Base-by-base conservation (phyloP, 2,888 invertebrate genomes). In the Glyphotaelius pellucidus region DNA sequence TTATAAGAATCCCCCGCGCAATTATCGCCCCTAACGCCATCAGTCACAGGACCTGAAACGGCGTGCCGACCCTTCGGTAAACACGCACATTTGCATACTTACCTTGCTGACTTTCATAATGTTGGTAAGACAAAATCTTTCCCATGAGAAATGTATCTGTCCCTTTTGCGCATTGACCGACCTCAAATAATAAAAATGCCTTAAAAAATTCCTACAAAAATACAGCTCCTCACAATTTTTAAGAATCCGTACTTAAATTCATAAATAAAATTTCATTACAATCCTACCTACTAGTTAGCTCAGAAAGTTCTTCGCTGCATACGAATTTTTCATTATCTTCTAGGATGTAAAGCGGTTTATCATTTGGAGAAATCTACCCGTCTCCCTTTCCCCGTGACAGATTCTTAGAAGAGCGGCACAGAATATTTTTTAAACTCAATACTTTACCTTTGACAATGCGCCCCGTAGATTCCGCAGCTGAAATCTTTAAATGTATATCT, bases 11-110 rank as follows among this genome's bases (percentile, higher is more conserved):
- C 42, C 90, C 42, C 47, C 91, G 47, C 67, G 84, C 92, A 31
- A 91, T 86, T 91, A 85, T 92, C 86, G 85, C 42, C 90, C 89
- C 35, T 93, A 90, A 38, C 38, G 30, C 47, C 35, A 32, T 30
- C 31, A 31, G 67, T 67, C 86, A 30, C 84, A 92, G 80, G 86
- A 88, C 35, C 81, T 35, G 86, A 89, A 32, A 79, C 90, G 9
- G 90, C 89, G 42, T 90, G 83, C 32, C 79, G 80, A 25, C 38
- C 52, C 79, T 32, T 80, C 81, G 38, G 90, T 89, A 89, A 90
- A 92, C 90, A 93, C 93, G 93, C 93, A 93, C 93, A 93, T 93
- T 93, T 93, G 93, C 93, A 93, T 93, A 93, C 93, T 93, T 93
- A 93, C 93, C 93, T 93, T 93, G 86, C 90, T 83, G 92, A 91